Evolutionary conservation across 2,797 vertebrate species (phyloP), one percentile per base, ranked within the genome.

Genomic region (Hippocampus kuda): DNA sequence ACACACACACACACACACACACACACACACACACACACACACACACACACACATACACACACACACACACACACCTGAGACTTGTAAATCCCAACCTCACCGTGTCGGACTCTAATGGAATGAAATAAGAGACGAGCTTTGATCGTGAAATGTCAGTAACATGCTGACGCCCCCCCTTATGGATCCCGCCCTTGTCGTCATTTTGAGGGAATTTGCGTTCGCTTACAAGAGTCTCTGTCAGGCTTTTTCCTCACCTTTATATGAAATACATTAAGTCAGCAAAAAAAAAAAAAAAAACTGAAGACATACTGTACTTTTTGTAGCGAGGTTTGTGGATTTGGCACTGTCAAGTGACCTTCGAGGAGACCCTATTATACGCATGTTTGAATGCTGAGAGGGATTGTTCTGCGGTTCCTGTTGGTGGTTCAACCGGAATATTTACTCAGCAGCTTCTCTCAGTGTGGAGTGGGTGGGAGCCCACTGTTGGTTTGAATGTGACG

Each of bases 271-370:
- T 65, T 70, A 72, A 41, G 67, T 83, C 82, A 75, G 81, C 79
- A 77, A 53, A 79, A 81, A 71, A 30, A 64, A 77, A 53, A 79
- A 81, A 71, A 30, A 64, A 65, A 53, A 12, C 49, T 7, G 34
- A 18, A 66, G 44, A 69, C 38, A 22, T 11, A 72, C 67, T 49
- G 6, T 11, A 9, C 72, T 70, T 48, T 64, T 13, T n/a, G 56
- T 66, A 79, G 79, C 79, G 79, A 62, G 54, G 54, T 71, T 76
- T 71, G 81, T 80, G 83, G 86, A 70, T 85, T 83, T 81, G 85
- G 80, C 81, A 26, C 13, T 34, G 70, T 56, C 10, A 34, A 67
- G 70, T 27, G 60, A 77, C 75, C 79, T 71, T 64, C 69, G 51
- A n/a, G 68, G 59, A 77, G 75, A 78, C 63, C 67, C 75, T 73